A percentile compares a stretch with the other conserved stretches of the same genome.
These are phyloP conservation scores for Zaprionus lineosus DNA, from an alignment of 2,888 invertebrate genomes.

Conservation along the genomic window DNA sequence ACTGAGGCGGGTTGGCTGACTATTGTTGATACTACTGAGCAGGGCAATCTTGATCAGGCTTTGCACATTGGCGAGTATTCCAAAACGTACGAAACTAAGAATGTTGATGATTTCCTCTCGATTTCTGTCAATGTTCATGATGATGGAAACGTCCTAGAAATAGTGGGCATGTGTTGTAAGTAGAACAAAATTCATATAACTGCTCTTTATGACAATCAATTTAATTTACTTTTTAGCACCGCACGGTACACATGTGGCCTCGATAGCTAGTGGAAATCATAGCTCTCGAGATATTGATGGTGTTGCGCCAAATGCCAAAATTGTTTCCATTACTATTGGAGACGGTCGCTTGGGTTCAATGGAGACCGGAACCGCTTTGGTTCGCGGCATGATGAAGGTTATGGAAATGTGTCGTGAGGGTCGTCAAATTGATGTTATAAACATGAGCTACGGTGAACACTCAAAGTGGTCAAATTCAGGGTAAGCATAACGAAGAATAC, in stretches of 20 bases:
- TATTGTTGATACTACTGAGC: slow-evolving; percentile 80
- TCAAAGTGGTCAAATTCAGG: slow-evolving; percentile 95
- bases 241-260: slow-evolving; percentile 99
- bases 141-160: slow-evolving; percentile 94
- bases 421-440: slow-evolving; percentile 92
- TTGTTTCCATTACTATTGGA: slow-evolving; percentile 96
- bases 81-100: slow-evolving; percentile 91
- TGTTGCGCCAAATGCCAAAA: slow-evolving; percentile 97
- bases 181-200: slow-evolving; percentile 5
- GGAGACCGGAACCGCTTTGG: slow-evolving; percentile 97
- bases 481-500: slow-evolving; percentile 86
- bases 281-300: slow-evolving; percentile 95
- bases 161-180: slow-evolving; percentile 97
- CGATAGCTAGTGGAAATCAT: slow-evolving; percentile 95
- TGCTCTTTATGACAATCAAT: no score
- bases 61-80: slow-evolving; percentile 91
- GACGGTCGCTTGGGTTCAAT: slow-evolving; percentile 95
- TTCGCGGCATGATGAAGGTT: slow-evolving; percentile 94
- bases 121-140: slow-evolving; percentile 95
- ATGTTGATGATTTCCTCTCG: slow-evolving; percentile 91
- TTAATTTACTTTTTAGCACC: slow-evolving; percentile 87
- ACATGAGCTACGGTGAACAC: slow-evolving; percentile 99
- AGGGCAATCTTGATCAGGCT: slow-evolving; percentile 91
- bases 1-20: slow-evolving; percentile 93
- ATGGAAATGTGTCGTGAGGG: slow-evolving; percentile 87